Base-by-base conservation (phyloP, 2,888 invertebrate genomes). In the Drosophila peninsularis region DNA sequence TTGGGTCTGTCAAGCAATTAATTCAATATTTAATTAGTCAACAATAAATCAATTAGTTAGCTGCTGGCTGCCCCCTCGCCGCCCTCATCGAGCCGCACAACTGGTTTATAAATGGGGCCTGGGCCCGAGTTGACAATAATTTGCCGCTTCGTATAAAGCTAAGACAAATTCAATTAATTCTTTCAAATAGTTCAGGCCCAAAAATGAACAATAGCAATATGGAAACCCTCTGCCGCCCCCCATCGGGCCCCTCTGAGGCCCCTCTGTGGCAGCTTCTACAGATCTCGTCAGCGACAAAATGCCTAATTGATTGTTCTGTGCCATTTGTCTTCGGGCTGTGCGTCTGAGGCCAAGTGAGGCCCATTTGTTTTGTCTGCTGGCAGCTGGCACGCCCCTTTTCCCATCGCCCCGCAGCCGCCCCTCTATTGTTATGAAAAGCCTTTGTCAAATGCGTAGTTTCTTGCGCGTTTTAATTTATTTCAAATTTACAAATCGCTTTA, bases 11-110 rank as follows among this genome's bases (percentile, higher is more conserved):
- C 74, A 68, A 75, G 71, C 77, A 79, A 87, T 90, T 87, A 82
- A 86, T 84, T 82, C 84, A 88, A 78, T 82, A 82, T 81, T 86
- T 85, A 87, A 88, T 88, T 82, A 82, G 84, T 75, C 70, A 88
- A 87, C 86, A 81, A 84, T 88, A 88, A 89, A 88, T 88, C 86
- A 88, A 89, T 89, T 89, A 80, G 85, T 75, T 72, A 69, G 70
- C 71, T 58, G 52, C 27, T 27, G 17, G 37, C 41, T 30, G 58
- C 49, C 41, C 34, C 24, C 41, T n/a, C 19, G 21, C 30, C 27
- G 27, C 34, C 24, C 49, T 56, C 24, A 39, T n/a, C 58, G 36
- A 17, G 21, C 37, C 24, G 14, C 13, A 47, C 62, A 88, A 81
- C 80, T 71, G 62, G 79, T 83, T 88, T 81, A 81, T 81, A 82